These are phyloP conservation scores for Hassar affinis DNA, from an alignment of 2,113 vertebrate species.

Conservation along the genomic window DNA sequence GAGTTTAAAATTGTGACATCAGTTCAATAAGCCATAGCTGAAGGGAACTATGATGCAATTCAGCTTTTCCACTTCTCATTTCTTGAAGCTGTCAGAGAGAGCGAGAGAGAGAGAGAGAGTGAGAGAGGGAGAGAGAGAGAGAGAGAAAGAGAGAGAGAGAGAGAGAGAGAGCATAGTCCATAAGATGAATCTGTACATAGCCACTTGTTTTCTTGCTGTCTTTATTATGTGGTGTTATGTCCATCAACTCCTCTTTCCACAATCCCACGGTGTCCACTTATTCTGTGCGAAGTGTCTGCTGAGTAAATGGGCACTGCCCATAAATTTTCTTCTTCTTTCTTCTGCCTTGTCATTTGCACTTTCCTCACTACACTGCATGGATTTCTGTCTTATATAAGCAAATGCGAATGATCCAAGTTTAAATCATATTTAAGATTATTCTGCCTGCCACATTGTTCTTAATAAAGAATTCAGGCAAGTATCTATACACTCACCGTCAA, in stretches of 20 bases:
- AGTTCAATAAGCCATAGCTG: conserved; percentile 60
- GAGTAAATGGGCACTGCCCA: not conserved
- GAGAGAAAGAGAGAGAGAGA: conserved; percentile 62
- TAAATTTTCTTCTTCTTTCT: not conserved
- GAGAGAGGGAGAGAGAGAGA: too few relatives aligned
- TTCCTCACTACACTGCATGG: not conserved
- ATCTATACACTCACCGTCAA: too few relatives aligned
- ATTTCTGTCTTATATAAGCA: too few relatives aligned
- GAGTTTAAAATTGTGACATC: conserved; percentile 63
- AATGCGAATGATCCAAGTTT: too few relatives aligned
- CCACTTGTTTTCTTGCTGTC: conserved; percentile 5
- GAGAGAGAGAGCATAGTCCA: conserved; percentile 60
- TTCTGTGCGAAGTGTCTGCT: not conserved
- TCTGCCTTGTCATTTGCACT: not conserved
- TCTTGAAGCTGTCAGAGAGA: conserved; percentile 61
- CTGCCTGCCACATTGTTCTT: too few relatives aligned
- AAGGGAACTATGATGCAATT: conserved; percentile 55
- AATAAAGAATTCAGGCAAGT: too few relatives aligned
- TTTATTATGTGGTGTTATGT: conserved; percentile 10
- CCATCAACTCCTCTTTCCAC: not conserved
- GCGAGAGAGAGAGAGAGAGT: too few relatives aligned
- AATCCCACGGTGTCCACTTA: conserved; percentile 7
- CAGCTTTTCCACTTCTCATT: conserved; percentile 53
- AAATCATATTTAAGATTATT: not conserved
- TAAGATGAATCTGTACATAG: conserved; percentile 59